These are phyloP conservation scores for Vollenhovia emeryi DNA, from an alignment of 1,140 invertebrate species.

Conservation along the genomic window DNA sequence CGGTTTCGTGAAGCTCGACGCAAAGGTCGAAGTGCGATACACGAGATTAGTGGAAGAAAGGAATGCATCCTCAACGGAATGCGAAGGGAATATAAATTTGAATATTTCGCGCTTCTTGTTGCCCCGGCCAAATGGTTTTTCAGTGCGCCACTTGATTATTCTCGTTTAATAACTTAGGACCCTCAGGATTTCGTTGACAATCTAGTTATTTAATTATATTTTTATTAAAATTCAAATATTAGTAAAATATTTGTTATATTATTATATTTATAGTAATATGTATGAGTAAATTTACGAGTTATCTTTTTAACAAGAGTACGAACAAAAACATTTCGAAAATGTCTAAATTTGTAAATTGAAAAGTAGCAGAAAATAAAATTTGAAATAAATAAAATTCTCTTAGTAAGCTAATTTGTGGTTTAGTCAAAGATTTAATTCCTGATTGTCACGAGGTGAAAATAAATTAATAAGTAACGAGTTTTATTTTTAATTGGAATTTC, in stretches of 20 bases:
- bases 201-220: conserved; percentile 4
- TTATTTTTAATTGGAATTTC: background rate
- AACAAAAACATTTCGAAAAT: background rate
- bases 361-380: background rate
- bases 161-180: background rate
- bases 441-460: background rate
- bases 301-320: background rate
- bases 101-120: background rate
- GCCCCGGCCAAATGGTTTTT: background rate
- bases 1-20: conserved; percentile 20
- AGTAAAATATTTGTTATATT: background rate
- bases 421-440: background rate
- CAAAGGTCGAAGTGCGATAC: conserved; percentile 22
- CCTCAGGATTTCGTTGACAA: background rate
- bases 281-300: background rate
- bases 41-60: background rate
- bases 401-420: background rate
- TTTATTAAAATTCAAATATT: background rate
- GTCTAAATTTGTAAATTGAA: background rate
- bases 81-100: background rate
- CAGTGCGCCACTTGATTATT: background rate
- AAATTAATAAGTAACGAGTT: background rate
- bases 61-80: background rate
- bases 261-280: background rate
- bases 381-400: background rate